Percentiles rank a stretch among this genome's conserved stretches.
Evolutionary conservation across 2,888 invertebrate species (phyloP).

Genomic region (Agrypnus murinus): DNA sequence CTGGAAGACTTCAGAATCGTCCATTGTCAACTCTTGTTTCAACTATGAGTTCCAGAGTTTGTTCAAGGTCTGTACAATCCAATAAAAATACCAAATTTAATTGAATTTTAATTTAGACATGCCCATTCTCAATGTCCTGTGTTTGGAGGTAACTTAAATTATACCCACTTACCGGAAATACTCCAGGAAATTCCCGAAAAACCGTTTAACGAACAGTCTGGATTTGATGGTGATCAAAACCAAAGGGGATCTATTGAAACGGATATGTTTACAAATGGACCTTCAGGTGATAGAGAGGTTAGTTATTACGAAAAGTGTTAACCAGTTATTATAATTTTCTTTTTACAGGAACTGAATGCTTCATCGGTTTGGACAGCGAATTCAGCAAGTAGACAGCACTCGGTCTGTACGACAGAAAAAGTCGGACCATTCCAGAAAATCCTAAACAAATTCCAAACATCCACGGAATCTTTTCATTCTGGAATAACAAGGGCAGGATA

Average conservation of each 20-base stretch:
- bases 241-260: constrained; percentile 12
- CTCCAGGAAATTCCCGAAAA: constrained; percentile 67
- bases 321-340: no score
- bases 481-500: not conserved
- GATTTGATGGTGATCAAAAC: constrained; percentile 44
- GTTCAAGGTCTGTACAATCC: not conserved
- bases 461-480: constrained; percentile 2
- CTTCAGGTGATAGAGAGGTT: constrained; percentile 43
- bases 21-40: constrained; percentile 66
- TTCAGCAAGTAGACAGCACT: constrained; percentile 58
- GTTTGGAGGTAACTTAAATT: constrained; percentile 63
- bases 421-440: constrained; percentile 66
- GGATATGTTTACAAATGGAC: constrained; percentile 31
- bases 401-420: constrained; percentile 64
- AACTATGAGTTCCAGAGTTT: constrained; percentile 64
- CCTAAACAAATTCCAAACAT: constrained; percentile 59
- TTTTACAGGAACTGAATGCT: no score
- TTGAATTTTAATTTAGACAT: constrained; percentile 38
- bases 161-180: constrained; percentile 68
- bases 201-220: constrained; percentile 58
- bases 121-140: constrained; percentile 63
- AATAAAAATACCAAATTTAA: constrained; percentile 44
- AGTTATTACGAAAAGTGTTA: no score
- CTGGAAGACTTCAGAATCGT: constrained; percentile 65
- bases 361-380: constrained; percentile 58